Evolutionary conservation across 2,888 invertebrate genomes (phyloP), one percentile per base, ranked within the genome.

Genomic region (Mechanitis messenoides): DNA sequence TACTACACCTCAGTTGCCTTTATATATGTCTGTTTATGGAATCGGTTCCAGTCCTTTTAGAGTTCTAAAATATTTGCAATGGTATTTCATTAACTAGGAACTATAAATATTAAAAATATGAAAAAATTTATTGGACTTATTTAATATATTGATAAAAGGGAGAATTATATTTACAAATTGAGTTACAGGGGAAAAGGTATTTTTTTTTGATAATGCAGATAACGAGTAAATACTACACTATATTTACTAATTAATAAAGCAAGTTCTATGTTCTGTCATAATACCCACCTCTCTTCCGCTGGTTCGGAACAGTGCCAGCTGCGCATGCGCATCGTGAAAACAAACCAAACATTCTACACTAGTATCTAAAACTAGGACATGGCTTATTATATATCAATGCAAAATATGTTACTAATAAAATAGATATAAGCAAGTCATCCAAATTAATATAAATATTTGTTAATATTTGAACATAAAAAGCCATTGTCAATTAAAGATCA

Each of bases 241-340:
- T 7, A 31, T 50, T 31, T 47, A 47, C n/a, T 28, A n/a, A 31
- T 28, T 31, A 50, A 11, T 31, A 69, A 69, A 71, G 62, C 65
- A 58, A 61, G 59, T 63, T 55, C 65, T 53, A 59, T 47, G 56
- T 60, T 64, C 65, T 58, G 55, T 60, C 42, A 54, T 9, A 67
- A 65, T 68, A 84, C 88, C 85, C 80, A 89, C 89, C 89, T 88
- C 78, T 76, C 71, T 84, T 87, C 81, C 73, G 80, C 76, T 83
- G 85, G 67, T 79, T 85, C 67, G 76, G 82, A 66, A 81, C 85
- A 59, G 72, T 71, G 71, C 81, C 88, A 83, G 84, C 83, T 68
- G 76, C 78, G 80, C 87, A 86, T 87, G 86, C 84, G 83, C 79
- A 79, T 67, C 74, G 76, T 76, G 76, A 77, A 81, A 83, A 66